Base-by-base conservation (phyloP, 2,888 invertebrate genomes). In the Sminthurides aquaticus region DNA sequence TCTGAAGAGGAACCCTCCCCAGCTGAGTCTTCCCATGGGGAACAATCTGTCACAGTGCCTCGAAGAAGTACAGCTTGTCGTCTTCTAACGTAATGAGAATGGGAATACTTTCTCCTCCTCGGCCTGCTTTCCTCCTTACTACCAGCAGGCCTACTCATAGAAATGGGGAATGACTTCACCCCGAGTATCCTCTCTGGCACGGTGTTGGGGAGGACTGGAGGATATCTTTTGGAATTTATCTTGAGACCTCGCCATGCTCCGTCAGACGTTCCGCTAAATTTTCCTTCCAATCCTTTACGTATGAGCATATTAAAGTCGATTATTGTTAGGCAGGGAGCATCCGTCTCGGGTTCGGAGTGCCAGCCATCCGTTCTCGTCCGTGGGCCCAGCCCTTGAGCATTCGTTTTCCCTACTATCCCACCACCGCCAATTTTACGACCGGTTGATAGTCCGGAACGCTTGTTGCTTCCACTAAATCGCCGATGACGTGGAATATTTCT, bases 241-340 rank as follows among this genome's bases (percentile, higher is more conserved):
- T 52, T 49, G 2, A 52, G 29, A 1, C 70, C 70, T 43, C 64
- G 61, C 69, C 69, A 71, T 8, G 71, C 69, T 29, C 69, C 59
- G 5, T 67, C 64, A 20, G 20, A 15, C 25, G 57, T 56, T 20
- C 48, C 29, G 8, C 27, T 28, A 1, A 61, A 8, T 25, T 29
- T 29, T 20, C 58, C 57, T 22, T 84, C 84, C 57, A 85, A 78
- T 64, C 84, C 84, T 43, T 84, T 84, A 60, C 84, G 80, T 3
- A 86, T 85, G 76, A 87, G 82, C 78, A 85, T 82, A 80, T 87
- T 87, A 76, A 87, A 85, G 80, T 87, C 87, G 70, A 88, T 87
- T 74, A 87, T 87, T 27, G 86, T 84, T 68, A 88, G 81, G 75
- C 84, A 83, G n/a, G 87, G 86, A 76, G 84, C 82, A 3, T 83